These are phyloP conservation scores for Taenaris catops DNA, from an alignment of 2,888 invertebrate genomes.

Conservation along the genomic window DNA sequence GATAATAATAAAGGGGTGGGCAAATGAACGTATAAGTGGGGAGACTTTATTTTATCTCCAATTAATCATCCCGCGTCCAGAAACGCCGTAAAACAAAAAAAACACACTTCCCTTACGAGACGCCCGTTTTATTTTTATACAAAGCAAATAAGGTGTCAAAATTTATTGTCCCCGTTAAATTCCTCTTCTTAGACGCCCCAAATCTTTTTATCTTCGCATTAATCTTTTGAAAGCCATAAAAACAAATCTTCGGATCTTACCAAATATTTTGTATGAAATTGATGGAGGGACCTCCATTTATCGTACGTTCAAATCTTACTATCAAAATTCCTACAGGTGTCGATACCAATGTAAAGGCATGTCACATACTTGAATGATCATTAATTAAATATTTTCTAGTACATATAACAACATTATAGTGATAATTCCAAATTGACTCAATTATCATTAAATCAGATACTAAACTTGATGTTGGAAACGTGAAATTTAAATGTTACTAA, in stretches of 20 bases:
- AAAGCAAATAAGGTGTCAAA: conserved; percentile 50
- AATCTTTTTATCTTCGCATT: conserved; percentile 69
- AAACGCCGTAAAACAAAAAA: conserved; percentile 22
- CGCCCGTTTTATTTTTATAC: conserved; percentile 27
- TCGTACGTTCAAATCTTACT: conserved; percentile 59
- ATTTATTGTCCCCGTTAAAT: conserved; percentile 61
- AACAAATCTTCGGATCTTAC: conserved; percentile 67
- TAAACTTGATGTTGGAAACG: too few relatives aligned
- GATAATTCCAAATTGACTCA: too few relatives aligned
- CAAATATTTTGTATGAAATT: conserved; percentile 75
- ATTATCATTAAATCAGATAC: too few relatives aligned
- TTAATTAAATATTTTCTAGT: too few relatives aligned
- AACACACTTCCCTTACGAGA: conserved; percentile 6
- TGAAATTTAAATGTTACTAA: too few relatives aligned
- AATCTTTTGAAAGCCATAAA: conserved; percentile 72
- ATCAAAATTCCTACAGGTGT: conserved; percentile 78
- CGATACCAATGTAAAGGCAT: conserved; percentile 64
- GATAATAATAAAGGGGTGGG: conserved; percentile 24
- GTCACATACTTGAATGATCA: conserved; percentile 43
- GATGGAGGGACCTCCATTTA: conserved; percentile 66
- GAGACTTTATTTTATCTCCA: conserved; percentile 21
- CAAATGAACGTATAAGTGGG: conserved; percentile 20
- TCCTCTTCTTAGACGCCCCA: conserved; percentile 51
- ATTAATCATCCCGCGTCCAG: conserved; percentile 18
- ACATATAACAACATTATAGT: too few relatives aligned